A percentile compares a stretch with the other conserved stretches of the same genome.
These are phyloP conservation scores for Steatocranus sp. DNA, from an alignment of 2,797 vertebrate species.

Conservation along the genomic window DNA sequence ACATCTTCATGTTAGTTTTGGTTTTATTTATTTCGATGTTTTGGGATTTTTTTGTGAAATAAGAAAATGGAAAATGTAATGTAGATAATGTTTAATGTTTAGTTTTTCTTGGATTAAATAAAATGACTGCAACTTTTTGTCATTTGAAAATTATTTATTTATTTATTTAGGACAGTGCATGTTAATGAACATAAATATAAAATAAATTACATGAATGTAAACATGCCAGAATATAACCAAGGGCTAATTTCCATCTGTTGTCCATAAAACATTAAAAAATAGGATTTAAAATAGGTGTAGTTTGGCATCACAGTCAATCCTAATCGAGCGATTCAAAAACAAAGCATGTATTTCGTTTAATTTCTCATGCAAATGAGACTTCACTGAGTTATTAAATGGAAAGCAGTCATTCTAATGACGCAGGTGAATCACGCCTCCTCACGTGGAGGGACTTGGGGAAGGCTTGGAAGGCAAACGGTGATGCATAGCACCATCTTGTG, in stretches of 20 bases:
- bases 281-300: not conserved
- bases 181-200: no score
- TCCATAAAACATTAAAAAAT: no score
- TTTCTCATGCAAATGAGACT: not conserved
- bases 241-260: no score
- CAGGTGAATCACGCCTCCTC: not conserved
- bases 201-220: no score
- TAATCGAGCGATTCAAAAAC: not conserved
- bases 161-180: no score
- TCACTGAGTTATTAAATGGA: not conserved
- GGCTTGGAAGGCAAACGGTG: not conserved
- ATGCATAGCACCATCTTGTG: conserved; percentile 71
- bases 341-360: not conserved
- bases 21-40: not conserved
- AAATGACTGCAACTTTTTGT: not conserved
- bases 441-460: not conserved
- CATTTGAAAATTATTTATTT: not conserved
- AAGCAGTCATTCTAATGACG: not conserved
- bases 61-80: not conserved
- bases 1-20: not conserved
- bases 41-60: not conserved
- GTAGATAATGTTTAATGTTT: not conserved
- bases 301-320: not conserved
- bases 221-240: no score
- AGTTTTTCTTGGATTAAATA: not conserved